These are phyloP conservation scores for Scaptomyza parva DNA, from an alignment of 2,888 invertebrate species.

Conservation along the genomic window DNA sequence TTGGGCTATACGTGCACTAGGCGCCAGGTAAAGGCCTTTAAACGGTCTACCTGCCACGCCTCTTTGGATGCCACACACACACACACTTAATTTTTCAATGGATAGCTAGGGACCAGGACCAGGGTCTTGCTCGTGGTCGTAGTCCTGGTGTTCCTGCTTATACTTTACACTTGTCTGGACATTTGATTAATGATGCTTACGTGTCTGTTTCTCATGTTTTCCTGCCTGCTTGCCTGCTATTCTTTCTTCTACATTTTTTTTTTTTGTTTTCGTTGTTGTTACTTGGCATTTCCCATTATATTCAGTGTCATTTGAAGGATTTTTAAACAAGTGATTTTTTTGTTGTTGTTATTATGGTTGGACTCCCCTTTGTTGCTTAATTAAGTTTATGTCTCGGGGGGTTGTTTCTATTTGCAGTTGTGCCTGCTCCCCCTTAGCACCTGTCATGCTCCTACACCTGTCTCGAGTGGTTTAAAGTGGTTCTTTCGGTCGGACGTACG, in stretches of 20 bases:
- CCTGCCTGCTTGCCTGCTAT: conserved; percentile 1
- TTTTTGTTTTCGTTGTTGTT: conserved; percentile 29
- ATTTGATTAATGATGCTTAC: conserved; percentile 80
- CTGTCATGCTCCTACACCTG: conserved; percentile 19
- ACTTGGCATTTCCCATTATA: conserved; percentile 64
- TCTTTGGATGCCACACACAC: conserved; percentile 7
- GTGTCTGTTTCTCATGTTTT: conserved; percentile 49
- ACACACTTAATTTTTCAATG: conserved; percentile 50
- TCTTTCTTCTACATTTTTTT: too few species aligned
- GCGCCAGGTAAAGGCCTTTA: conserved; percentile 52
- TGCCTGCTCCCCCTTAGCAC: too few species aligned
- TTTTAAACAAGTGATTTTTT: conserved; percentile 46
- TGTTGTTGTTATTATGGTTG: conserved; percentile 25
- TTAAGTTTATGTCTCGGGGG: conserved; percentile 56
- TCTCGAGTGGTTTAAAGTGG: conserved; percentile 63
- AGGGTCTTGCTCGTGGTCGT: conserved; percentile 3
- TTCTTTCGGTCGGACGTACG: conserved; percentile 35
- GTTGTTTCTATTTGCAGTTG: conserved; percentile 40
- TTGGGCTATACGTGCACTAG: conserved; percentile 66
- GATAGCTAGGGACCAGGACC: neutral
- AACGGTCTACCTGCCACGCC: conserved; percentile 20
- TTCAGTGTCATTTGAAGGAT: conserved; percentile 60
- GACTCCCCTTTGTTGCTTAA: conserved; percentile 43
- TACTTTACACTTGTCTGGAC: conserved; percentile 80
- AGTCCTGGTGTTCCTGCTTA: conserved; percentile 43